Evolutionary conservation across 2,113 vertebrate genomes (phyloP), one percentile per base, ranked within the genome.

Genomic region (Calidris pugnax): DNA sequence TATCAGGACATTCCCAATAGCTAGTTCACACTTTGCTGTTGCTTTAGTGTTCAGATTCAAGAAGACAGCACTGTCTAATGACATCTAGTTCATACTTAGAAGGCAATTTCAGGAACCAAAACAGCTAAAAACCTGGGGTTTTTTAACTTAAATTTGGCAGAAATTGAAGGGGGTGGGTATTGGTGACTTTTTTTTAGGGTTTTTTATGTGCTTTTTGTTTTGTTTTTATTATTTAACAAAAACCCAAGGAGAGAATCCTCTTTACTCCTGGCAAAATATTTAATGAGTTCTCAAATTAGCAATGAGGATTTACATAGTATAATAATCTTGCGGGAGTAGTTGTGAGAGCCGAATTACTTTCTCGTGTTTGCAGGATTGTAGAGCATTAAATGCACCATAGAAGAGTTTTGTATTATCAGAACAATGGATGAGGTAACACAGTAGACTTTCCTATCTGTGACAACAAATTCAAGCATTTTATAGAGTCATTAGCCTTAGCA

Each of bases 41-140:
- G 48, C 73, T 32, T 5, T 8, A n/a, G 10, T 10, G 43, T 80
- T 39, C 5, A 39, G 47, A 88, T 93, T 75, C 43, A 48, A 9
- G 81, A 37, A 19, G 87, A 91, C 93, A 93, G 60, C 33, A 48
- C 69, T 93, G 84, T 93, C 94, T 85, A 4, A 87, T 72, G 73
- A 35, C 22, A 79, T 91, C 71, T 75, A 21, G n/a, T n/a, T 76
- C 55, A 53, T 11, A 72, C 51, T 51, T 69, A 60, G 39, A 32
- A 85, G 67, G 71, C 66, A 76, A 55, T 83, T 76, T 83, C 57
- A n/a, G 80, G 33, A 89, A 45, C 33, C 33, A 72, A 45, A 87
- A 18, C 74, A 89, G 69, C 32, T 81, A 56, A 71, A 89, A 95
- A 64, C 12, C 6, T 93, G 7, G 24, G 22, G 21, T 76, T 30